Conservation (phyloP, 2,113 vertebrate species). For the Tinamus guttatus region DNA sequence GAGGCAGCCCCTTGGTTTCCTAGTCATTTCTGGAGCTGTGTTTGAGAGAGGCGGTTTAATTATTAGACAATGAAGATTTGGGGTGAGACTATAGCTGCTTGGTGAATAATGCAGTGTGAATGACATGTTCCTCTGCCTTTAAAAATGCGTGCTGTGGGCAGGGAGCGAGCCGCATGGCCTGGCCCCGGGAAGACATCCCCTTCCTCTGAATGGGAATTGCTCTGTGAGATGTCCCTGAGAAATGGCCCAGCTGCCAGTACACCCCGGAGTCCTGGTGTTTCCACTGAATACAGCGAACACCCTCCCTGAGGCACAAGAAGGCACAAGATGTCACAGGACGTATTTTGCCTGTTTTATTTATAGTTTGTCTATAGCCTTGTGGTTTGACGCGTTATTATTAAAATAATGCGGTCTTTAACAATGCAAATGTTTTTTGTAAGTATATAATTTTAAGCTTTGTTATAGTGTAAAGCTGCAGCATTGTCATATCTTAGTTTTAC, state of each 20-base stretch:
- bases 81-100: conserved; percentile 14
- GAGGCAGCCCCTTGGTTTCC: background rate
- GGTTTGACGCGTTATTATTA: background rate
- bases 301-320: no score
- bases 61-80: conserved; percentile 51
- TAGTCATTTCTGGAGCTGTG: background rate
- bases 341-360: background rate
- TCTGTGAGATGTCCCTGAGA: background rate
- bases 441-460: background rate
- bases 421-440: background rate
- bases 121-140: conserved; percentile 32
- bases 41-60: conserved; percentile 23
- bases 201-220: background rate
- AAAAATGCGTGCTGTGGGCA: conserved; percentile 34
- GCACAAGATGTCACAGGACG: background rate
- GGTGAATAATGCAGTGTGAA: conserved; percentile 51
- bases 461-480: background rate
- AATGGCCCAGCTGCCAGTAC: background rate
- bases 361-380: background rate
- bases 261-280: background rate
- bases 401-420: background rate
- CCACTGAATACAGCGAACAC: background rate
- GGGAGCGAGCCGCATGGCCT: background rate
- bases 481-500: background rate
- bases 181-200: background rate